Evolutionary conservation across 2,888 invertebrate species (phyloP), one percentile per base, ranked within the genome.

Genomic region (Philereme transversata): DNA sequence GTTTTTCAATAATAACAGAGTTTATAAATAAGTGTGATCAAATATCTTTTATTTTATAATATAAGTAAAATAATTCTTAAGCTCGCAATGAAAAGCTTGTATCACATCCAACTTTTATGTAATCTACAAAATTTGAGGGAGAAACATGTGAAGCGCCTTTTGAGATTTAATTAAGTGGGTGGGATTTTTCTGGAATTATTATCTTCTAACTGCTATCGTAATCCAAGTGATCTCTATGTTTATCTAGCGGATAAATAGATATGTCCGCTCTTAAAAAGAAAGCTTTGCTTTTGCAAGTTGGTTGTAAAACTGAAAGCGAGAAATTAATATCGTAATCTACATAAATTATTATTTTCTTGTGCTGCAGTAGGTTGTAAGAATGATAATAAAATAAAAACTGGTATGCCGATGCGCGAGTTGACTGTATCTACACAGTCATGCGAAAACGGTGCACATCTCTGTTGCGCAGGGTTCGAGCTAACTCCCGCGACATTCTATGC

Each of bases 121-220:
- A 7, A 34, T 54, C 47, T 36, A 11, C 22, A 43, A 49, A 60
- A 57, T 46, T 59, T 51, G 48, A 57, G 54, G 45, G 51, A 47
- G 11, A 64, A 64, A 62, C 53, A 53, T 64, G 45, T 34, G 35
- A 46, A 57, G 57, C 43, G 50, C 64, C 54, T 60, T 60, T 57
- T 55, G 49, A 52, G 57, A 64, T 57, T 67, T 67, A 64, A 66
- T 66, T 61, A 64, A 60, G 51, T 45, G 48, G 53, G 41, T 35
- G 51, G 35, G 44, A 51, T 61, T 62, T 62, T 64, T 60, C 48
- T 51, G 41, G 9, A 61, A 44, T 45, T 58, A 63, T 61, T 41
- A 55, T 38, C 11, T 64, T 59, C 50, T 52, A 44, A 60, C 49
- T 60, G 57, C 54, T 55, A 63, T 52, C 45, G 45, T 45, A 47